Conservation (phyloP, 2,113 vertebrate species). For the Gasterosteus nipponicus region DNA sequence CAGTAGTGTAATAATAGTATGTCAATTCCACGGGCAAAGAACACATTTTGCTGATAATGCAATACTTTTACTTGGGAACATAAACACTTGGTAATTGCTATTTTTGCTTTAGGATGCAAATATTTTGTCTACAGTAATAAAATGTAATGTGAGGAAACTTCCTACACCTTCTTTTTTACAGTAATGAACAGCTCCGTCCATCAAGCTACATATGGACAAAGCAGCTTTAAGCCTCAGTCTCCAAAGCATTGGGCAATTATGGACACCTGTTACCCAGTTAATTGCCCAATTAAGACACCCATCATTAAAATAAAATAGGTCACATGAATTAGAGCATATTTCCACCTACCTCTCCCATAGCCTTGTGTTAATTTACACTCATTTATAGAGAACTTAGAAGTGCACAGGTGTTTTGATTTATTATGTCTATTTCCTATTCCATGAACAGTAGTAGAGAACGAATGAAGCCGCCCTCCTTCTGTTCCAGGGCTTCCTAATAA, state of each 20-base stretch:
- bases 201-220: slow-evolving; percentile 56
- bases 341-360: slow-evolving; percentile 48
- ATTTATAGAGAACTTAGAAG: slow-evolving; percentile 10
- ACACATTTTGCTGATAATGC: not conserved
- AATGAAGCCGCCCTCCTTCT: slow-evolving; percentile 43
- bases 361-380: not conserved
- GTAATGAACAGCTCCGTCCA: slow-evolving; percentile 44
- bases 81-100: not conserved
- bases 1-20: not conserved
- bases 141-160: slow-evolving; percentile 4
- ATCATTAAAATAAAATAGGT: slow-evolving; percentile 81
- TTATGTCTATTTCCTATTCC: not conserved
- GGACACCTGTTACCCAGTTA: slow-evolving; percentile 82
- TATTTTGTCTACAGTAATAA: not conserved
- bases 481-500: not conserved
- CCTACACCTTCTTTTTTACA: slow-evolving; percentile 8
- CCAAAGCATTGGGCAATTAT: slow-evolving; percentile 78
- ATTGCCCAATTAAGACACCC: slow-evolving; percentile 82
- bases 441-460: slow-evolving; percentile 17
- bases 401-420: slow-evolving; percentile 65
- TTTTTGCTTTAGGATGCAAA: not conserved
- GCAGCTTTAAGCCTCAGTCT: slow-evolving; percentile 69
- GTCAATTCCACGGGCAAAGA: not conserved
- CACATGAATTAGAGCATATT: slow-evolving; percentile 65
- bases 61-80: not conserved